These are phyloP conservation scores for Oreochromis niloticus DNA, from an alignment of 2,113 vertebrate species.

Conservation along the genomic window DNA sequence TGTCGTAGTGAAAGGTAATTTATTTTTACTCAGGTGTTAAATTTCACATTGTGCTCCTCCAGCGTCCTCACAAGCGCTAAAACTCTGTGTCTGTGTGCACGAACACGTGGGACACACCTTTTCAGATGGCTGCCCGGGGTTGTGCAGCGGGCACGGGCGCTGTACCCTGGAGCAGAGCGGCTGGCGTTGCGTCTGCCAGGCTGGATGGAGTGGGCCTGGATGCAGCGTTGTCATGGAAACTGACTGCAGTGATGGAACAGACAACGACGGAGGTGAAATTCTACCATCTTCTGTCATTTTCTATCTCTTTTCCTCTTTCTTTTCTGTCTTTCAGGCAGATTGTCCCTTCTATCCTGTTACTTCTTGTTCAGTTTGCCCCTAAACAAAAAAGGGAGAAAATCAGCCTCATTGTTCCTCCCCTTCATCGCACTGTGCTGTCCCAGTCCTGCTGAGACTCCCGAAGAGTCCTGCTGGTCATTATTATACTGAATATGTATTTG, in stretches of 20 bases:
- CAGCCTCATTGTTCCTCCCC: conserved; percentile 1
- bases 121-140: conserved; percentile 91
- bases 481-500: conserved; percentile 32
- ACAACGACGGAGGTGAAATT: conserved; percentile 94
- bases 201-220: conserved; percentile 93
- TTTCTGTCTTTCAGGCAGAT: conserved; percentile 15
- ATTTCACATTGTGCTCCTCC: background rate
- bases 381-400: background rate
- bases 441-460: conserved; percentile 38
- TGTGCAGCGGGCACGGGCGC: conserved; percentile 94
- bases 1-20: conserved; percentile 74
- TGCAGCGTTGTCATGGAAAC: conserved; percentile 98
- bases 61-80: background rate
- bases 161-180: conserved; percentile 97
- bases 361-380: background rate
- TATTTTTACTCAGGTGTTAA: background rate
- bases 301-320: conserved; percentile 27
- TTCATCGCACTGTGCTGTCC: conserved; percentile 12
- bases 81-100: background rate
- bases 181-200: conserved; percentile 96
- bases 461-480: conserved; percentile 51
- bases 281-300: conserved; percentile 56
- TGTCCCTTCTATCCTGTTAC: conserved; percentile 14
- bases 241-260: conserved; percentile 90
- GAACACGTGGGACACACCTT: background rate